Percentiles rank a stretch among this genome's conserved stretches.
Conservation (phyloP, 2,888 invertebrate genomes). For the Timandra comae region DNA sequence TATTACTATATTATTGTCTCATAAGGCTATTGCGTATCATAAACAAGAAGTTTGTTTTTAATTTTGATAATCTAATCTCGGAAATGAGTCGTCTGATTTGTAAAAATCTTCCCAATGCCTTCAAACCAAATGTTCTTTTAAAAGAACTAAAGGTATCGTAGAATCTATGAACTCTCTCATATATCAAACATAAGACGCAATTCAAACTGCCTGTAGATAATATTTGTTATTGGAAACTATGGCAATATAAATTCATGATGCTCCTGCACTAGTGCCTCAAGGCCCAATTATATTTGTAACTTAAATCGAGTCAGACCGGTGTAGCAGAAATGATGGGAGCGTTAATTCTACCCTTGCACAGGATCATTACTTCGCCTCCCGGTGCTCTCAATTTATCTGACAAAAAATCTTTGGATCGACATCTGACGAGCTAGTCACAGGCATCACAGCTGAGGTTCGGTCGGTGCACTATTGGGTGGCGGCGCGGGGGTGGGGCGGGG, state of each 20-base stretch:
- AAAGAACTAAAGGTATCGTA: too few relatives aligned
- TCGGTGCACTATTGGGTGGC: conserved; percentile 54
- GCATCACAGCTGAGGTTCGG: conserved; percentile 53
- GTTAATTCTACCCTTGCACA: conserved; percentile 26
- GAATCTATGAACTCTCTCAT: too few relatives aligned
- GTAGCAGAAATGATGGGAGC: conserved; percentile 18
- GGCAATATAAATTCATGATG: conserved; percentile 18
- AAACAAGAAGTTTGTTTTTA: too few relatives aligned
- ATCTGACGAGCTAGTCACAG: conserved; percentile 44
- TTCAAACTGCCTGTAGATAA: too few relatives aligned
- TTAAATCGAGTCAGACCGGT: conserved; percentile 22
- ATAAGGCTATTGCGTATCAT: too few relatives aligned
- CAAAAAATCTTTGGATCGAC: conserved; percentile 61
- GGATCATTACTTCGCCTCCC: conserved; percentile 23
- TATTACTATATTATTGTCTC: too few relatives aligned
- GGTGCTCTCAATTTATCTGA: conserved; percentile 31
- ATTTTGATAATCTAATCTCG: too few relatives aligned
- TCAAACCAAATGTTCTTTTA: too few relatives aligned
- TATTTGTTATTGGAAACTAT: too few relatives aligned
- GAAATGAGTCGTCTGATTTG: too few relatives aligned
- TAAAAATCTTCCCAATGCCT: too few relatives aligned
- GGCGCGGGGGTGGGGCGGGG: conserved; percentile 26
- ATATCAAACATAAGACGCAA: too few relatives aligned
- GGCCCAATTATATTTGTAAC: conserved; percentile 19
- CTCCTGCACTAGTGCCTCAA: conserved; percentile 18